Conservation (phyloP, 2,797 vertebrate species). For the Acanthiza pusilla region DNA sequence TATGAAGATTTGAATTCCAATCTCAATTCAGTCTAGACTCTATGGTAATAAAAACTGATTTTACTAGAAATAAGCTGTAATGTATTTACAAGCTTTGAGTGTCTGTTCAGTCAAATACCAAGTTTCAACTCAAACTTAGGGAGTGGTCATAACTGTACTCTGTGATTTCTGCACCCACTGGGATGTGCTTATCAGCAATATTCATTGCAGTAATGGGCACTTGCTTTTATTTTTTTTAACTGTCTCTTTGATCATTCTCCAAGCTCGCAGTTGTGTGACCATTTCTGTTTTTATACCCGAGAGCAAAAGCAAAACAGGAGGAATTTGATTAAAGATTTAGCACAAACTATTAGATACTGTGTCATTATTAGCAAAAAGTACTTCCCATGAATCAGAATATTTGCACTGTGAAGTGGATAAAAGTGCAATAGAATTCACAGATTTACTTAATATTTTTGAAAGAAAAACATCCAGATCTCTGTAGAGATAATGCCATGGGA, state of each 20-base stretch:
- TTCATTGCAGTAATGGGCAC: neutral
- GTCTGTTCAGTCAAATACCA: neutral
- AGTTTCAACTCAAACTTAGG: neutral
- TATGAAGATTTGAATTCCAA: neutral
- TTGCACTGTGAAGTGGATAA: conserved; percentile 9
- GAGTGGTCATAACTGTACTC: neutral
- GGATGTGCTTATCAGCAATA: neutral
- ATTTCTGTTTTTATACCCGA: conserved; percentile 24
- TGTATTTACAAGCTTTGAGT: neutral
- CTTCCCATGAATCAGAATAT: conserved; percentile 36
- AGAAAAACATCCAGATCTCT: conserved; percentile 14
- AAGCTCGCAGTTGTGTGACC: neutral
- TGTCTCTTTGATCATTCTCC: neutral
- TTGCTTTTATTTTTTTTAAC: neutral
- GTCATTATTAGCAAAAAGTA: conserved; percentile 29
- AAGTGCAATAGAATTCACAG: conserved; percentile 29
- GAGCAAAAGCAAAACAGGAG: conserved; percentile 19
- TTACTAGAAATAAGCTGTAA: neutral
- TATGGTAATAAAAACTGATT: neutral
- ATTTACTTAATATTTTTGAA: conserved; percentile 29
- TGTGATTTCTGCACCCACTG: neutral
- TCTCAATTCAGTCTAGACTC: neutral
- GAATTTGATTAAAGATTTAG: conserved; percentile 34
- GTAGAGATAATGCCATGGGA: conserved; percentile 23
- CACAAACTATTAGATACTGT: conserved; percentile 35